Evolutionary conservation across 2,888 invertebrate species (phyloP), one percentile per base, ranked within the genome.

Genomic region (Cryptocephalus moraei): DNA sequence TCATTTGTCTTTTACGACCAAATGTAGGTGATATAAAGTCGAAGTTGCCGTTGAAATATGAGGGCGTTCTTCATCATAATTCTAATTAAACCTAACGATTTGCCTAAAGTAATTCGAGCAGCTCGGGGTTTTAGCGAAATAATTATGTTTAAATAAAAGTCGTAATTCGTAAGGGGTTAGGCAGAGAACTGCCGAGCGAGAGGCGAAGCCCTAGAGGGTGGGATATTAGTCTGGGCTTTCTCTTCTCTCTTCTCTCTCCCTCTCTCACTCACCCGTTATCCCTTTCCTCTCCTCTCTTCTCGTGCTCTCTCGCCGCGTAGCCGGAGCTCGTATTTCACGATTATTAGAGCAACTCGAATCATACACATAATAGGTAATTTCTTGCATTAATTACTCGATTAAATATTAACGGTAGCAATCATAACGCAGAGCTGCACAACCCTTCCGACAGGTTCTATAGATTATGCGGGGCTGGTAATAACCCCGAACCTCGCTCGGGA

Each of bases 331-430:
- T 70, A 70, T 69, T 70, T 70, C 69, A 70, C 69, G 69, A 70
- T 71, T 69, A 71, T 68, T 67, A 66, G 65, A 65, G 68, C 66
- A 65, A 66, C 67, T 69, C 68, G 69, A 71, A 71, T 71, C 70
- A 70, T 70, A 70, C 69, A 67, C 69, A 72, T 72, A 72, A 72
- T 71, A 71, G 72, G 71, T 71, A 72, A 72, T 72, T 72, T 72
- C 72, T 72, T 72, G 72, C 71, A 72, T 71, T 72, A 72, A 72
- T 72, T 72, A 72, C 69, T 69, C 67, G 68, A 68, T 72, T 70
- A 72, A 72, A 68, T 70, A 72, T 72, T 72, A 66, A 72, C 67
- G 64, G 60, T 68, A 66, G 71, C 71, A 72, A 72, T 72, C 72
- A 72, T 72, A 70, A 69, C 69, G 68, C 62, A 67, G 63, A 62